A percentile compares a stretch with the other conserved stretches of the same genome.
phyloP scores from a whole-genome alignment of 2,113 vertebrate species.

The Puntigrus tetrazona region DNA sequence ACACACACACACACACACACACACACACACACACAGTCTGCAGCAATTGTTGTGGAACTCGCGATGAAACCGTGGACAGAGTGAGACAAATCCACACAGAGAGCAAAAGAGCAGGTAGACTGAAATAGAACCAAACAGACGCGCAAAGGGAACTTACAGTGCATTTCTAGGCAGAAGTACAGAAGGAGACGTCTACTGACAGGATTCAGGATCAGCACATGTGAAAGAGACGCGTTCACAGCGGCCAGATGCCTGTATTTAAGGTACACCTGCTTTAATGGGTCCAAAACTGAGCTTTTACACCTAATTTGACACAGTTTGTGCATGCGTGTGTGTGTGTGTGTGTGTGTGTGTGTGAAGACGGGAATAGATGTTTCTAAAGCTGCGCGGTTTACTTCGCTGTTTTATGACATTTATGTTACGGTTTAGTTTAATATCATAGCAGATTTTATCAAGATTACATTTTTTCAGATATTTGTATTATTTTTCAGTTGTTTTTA shows the following conservation, averaged over 20 bases:
- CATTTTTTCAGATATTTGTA: too few relatives aligned
- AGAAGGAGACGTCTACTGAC: not conserved
- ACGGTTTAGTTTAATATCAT: not conserved
- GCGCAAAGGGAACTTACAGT: slow-evolving; percentile 42
- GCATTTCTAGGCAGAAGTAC: not conserved
- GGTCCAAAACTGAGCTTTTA: not conserved
- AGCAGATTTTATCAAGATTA: not conserved
- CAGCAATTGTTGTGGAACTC: slow-evolving; percentile 22
- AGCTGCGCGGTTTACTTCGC: not conserved
- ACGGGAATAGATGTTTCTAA: not conserved
- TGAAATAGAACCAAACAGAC: slow-evolving; percentile 18
- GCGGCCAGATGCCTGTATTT: slow-evolving; percentile 49
- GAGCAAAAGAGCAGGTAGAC: not conserved
- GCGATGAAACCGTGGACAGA: not conserved
- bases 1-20: not conserved
- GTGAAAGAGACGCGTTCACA: not conserved
- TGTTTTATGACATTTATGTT: not conserved
- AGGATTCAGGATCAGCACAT: slow-evolving; percentile 3
- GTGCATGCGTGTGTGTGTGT: too few relatives aligned
- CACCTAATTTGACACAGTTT: slow-evolving; percentile 6
- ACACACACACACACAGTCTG: slow-evolving; percentile 11
- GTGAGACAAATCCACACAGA: slow-evolving; percentile 20
- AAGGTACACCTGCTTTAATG: slow-evolving; percentile 51
- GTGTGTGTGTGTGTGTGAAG: not conserved
- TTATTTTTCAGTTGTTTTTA: not conserved